These are phyloP conservation scores for Lagopus muta DNA, from an alignment of 2,113 vertebrate genomes.

Conservation along the genomic window DNA sequence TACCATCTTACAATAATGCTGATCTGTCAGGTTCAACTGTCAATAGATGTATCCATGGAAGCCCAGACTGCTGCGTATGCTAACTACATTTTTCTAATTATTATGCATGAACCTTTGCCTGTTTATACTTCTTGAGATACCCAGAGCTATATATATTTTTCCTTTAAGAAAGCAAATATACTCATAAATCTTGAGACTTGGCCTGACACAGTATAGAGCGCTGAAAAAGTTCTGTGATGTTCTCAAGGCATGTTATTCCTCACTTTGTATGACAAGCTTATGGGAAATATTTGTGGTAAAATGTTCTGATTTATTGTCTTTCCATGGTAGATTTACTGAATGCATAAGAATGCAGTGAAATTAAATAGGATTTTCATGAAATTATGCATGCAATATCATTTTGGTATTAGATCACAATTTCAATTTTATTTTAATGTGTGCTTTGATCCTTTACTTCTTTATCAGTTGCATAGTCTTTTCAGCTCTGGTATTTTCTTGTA, in stretches of 20 bases:
- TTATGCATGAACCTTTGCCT: not conserved
- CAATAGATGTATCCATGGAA: not conserved
- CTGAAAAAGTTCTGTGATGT: not conserved
- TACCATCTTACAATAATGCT: not conserved
- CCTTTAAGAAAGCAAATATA: not conserved
- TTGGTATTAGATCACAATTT: conserved; percentile 7
- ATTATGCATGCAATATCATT: not conserved
- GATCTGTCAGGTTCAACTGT: not conserved
- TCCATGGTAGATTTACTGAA: not conserved
- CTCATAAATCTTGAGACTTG: not conserved
- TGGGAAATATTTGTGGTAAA: conserved; percentile 13
- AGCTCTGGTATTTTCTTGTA: not conserved
- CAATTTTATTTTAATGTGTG: not conserved
- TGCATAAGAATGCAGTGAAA: not conserved
- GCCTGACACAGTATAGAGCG: not conserved
- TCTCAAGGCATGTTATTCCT: not conserved
- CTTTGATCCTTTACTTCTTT: not conserved
- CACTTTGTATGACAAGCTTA: conserved; percentile 1
- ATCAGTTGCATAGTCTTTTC: not conserved
- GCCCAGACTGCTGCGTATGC: not conserved
- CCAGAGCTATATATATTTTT: not conserved
- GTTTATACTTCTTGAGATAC: not conserved
- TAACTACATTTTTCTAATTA: not conserved
- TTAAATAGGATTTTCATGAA: conserved; percentile 22
- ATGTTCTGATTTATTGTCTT: conserved; percentile 6